phyloP scores from a whole-genome alignment of 2,797 vertebrate species.

The Helicolenus hilgendorfi region DNA sequence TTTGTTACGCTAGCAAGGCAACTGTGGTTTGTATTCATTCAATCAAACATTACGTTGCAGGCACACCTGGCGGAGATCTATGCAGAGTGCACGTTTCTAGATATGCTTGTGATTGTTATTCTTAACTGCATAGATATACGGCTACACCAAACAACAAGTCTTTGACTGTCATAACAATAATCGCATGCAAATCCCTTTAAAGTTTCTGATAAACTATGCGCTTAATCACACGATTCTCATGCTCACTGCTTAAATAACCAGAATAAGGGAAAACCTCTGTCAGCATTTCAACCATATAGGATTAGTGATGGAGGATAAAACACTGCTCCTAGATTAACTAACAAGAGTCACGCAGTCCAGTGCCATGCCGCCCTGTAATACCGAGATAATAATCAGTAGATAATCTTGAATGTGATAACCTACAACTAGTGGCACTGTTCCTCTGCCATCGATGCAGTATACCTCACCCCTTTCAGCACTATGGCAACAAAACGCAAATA shows the following conservation, averaged over 20 bases:
- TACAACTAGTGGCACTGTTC: neutral
- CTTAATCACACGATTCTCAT: neutral
- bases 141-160: neutral
- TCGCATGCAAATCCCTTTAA: neutral
- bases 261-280: neutral
- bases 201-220: neutral
- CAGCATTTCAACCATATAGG: conserved; percentile 1
- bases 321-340: conserved; percentile 1
- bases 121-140: neutral
- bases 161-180: neutral
- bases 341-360: conserved; percentile 14
- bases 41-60: neutral
- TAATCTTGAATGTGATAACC: conserved; percentile 25
- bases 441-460: neutral
- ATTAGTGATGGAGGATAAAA: conserved; percentile 35
- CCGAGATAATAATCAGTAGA: conserved; percentile 27
- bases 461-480: neutral
- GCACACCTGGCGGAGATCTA: neutral
- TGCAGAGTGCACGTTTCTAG: neutral
- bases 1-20: neutral
- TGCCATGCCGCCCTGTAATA: conserved; percentile 3
- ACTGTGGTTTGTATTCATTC: neutral
- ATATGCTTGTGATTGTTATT: neutral
- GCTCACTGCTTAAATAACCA: conserved; percentile 7
- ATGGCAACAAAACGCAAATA: neutral